Conservation (phyloP, 53 echinoderm and acorn worm genomes). For the Zoroaster sp. region DNA sequence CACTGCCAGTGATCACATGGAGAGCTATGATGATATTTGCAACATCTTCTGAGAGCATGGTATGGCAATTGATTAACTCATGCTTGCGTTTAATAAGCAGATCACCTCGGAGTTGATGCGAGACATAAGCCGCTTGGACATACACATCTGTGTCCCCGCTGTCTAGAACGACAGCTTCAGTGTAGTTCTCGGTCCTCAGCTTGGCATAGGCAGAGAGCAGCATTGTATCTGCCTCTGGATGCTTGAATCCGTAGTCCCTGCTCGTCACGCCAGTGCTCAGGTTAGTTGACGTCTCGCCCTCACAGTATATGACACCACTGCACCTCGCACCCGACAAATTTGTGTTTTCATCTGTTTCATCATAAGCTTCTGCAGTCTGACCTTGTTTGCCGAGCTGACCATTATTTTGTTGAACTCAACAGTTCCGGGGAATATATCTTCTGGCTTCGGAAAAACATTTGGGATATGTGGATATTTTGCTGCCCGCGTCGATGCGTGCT, state of each 20-base stretch:
- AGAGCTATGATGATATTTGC: constrained; percentile 53
- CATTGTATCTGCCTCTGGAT: constrained; percentile 55
- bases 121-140: constrained; percentile 54
- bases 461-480: constrained; percentile 51
- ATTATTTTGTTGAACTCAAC: constrained; percentile 52
- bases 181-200: background rate
- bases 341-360: constrained; percentile 40
- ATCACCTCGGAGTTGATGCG: constrained; percentile 31
- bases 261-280: constrained; percentile 48
- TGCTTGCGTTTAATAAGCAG: constrained; percentile 45
- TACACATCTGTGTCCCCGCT: constrained; percentile 55
- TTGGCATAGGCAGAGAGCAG: constrained; percentile 40
- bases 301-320: constrained; percentile 51
- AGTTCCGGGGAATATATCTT: constrained; percentile 35
- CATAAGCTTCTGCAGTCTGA: constrained; percentile 58
- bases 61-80: constrained; percentile 37
- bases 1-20: constrained; percentile 49
- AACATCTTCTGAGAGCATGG: constrained; percentile 51
- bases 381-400: constrained; percentile 58
- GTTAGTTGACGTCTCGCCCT: constrained; percentile 52
- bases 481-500: constrained; percentile 58
- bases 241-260: constrained; percentile 52
- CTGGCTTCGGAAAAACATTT: constrained; percentile 48
- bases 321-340: constrained; percentile 14
- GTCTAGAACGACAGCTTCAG: constrained; percentile 35